Percentiles rank a stretch among this genome's conserved stretches.
phyloP scores from a whole-genome alignment of 2,888 invertebrate genomes.

The Cantharis flavilabris region DNA sequence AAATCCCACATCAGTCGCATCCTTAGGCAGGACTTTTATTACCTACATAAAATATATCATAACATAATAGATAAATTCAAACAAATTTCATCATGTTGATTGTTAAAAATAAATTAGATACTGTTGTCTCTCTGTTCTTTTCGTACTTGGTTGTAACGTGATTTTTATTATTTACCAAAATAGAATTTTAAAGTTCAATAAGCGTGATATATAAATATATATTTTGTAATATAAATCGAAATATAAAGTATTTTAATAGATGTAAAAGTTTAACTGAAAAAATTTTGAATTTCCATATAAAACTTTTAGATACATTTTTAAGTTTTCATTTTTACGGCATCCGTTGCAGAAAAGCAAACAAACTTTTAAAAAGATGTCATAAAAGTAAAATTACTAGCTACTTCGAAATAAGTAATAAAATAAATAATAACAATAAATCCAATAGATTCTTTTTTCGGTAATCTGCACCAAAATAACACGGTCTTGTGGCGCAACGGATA shows the following conservation, averaged over 20 bases:
- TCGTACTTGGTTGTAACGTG: too few relatives aligned
- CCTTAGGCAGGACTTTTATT: too few relatives aligned
- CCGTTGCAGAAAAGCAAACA: not conserved
- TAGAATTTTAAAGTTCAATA: too few relatives aligned
- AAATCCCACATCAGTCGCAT: too few relatives aligned
- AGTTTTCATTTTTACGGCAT: not conserved
- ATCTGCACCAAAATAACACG: not conserved
- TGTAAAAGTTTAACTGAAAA: not conserved
- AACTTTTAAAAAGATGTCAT: not conserved
- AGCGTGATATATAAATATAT: too few relatives aligned
- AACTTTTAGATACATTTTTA: not conserved
- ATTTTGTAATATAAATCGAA: not conserved
- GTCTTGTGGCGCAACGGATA: conserved; percentile 63
- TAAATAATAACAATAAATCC: not conserved
- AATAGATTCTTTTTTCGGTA: not conserved
- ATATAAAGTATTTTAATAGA: not conserved
- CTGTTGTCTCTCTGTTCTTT: too few relatives aligned
- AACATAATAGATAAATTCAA: too few relatives aligned
- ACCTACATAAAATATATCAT: too few relatives aligned
- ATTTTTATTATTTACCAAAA: too few relatives aligned
- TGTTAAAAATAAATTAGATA: too few relatives aligned
- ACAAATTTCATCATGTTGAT: too few relatives aligned
- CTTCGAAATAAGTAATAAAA: not conserved
- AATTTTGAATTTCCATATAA: not conserved
- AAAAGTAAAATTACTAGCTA: not conserved